Conservation (phyloP, 2,797 vertebrate species). For the Euthynnus affinis region DNA sequence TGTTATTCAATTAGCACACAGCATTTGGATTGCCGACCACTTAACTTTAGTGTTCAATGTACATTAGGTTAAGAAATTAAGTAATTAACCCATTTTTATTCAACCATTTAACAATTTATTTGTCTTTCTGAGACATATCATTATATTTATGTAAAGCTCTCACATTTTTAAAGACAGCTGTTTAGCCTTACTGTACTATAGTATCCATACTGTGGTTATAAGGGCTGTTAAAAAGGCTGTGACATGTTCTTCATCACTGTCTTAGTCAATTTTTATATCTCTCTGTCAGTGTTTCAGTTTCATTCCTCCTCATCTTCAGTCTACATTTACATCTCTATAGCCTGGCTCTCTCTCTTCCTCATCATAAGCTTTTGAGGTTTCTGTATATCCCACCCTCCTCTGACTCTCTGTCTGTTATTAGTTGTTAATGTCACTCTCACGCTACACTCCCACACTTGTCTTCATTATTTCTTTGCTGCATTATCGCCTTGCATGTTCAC, state of each 20-base stretch:
- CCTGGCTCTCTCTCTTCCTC: conserved; percentile 10
- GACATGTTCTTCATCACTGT: too few relatives aligned
- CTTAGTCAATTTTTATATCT: background rate
- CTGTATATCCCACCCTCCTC: conserved; percentile 20
- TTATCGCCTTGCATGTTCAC: conserved; percentile 6
- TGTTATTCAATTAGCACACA: background rate
- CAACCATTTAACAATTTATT: background rate
- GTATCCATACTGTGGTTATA: background rate
- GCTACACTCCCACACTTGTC: conserved; percentile 43
- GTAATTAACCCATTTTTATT: too few relatives aligned
- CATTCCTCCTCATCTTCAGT: background rate
- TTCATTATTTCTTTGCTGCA: conserved; percentile 33
- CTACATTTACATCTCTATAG: background rate
- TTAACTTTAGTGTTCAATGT: too few relatives aligned
- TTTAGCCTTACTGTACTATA: too few relatives aligned
- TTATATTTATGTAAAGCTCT: background rate
- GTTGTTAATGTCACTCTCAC: conserved; percentile 15
- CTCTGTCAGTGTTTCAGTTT: background rate
- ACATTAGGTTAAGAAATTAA: too few relatives aligned
- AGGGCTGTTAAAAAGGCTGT: background rate
- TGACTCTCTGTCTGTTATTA: conserved; percentile 28
- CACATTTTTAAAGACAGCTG: background rate
- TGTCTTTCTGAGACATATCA: background rate
- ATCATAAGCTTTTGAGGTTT: conserved; percentile 15
- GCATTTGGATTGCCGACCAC: too few relatives aligned